These are phyloP conservation scores for Hemibagrus guttatus DNA, from an alignment of 2,797 vertebrate species.

Conservation along the genomic window DNA sequence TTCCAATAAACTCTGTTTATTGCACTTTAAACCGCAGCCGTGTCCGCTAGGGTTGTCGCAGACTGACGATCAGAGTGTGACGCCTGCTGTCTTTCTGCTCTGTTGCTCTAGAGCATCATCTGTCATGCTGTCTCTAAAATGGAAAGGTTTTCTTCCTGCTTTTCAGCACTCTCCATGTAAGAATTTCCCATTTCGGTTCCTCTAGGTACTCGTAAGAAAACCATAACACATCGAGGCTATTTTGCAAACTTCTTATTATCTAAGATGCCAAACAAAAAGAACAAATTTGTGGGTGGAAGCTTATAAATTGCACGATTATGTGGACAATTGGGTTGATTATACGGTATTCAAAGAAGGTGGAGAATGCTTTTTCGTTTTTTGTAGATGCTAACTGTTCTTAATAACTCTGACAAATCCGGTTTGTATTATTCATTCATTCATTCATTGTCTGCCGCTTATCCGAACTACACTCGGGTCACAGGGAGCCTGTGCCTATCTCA, in stretches of 20 bases:
- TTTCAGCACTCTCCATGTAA: neutral
- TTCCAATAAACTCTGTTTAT: slow-evolving; percentile 12
- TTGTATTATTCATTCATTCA: too few species aligned
- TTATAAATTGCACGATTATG: neutral
- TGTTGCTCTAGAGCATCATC: slow-evolving; percentile 66
- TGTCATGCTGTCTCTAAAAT: slow-evolving; percentile 49
- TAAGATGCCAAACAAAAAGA: neutral
- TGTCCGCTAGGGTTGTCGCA: neutral
- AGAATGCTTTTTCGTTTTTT: neutral
- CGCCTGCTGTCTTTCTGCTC: slow-evolving; percentile 69
- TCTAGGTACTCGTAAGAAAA: neutral
- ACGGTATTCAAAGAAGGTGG: neutral
- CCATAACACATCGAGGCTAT: neutral
- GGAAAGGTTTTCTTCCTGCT: neutral
- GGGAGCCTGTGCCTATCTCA: too few species aligned
- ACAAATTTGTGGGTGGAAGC: neutral
- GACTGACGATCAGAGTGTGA: slow-evolving; percentile 17
- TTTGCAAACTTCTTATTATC: neutral
- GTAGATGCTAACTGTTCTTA: neutral
- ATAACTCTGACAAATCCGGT: neutral
- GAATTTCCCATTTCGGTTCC: neutral
- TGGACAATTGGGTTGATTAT: neutral
- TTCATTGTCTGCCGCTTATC: too few species aligned
- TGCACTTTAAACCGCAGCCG: slow-evolving; percentile 4
- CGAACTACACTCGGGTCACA: too few species aligned